A percentile compares a stretch with the other conserved stretches of the same genome.
phyloP scores from a whole-genome alignment of 2,113 vertebrate genomes.

The Ciconia stormi region DNA sequence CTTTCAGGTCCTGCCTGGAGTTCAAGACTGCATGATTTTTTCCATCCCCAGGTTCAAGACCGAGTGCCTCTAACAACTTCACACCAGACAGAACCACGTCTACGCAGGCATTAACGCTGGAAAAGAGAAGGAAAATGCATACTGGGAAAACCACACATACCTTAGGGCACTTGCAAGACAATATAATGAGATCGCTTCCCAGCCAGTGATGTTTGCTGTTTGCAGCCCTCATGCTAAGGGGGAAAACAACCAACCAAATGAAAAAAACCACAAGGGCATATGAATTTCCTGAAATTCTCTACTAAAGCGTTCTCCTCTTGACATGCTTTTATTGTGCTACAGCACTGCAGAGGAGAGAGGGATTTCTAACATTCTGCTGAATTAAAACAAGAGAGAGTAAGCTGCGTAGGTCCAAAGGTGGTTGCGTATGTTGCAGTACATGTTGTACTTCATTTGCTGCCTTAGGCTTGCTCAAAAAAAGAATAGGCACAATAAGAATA shows the following conservation, averaged over 20 bases:
- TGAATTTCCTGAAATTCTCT: neutral
- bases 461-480: neutral
- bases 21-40: conserved; percentile 82
- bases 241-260: neutral
- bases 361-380: neutral
- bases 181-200: neutral
- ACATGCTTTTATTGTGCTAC: neutral
- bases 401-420: neutral
- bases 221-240: neutral
- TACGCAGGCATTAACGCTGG: conserved; percentile 93
- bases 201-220: neutral
- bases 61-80: conserved; percentile 87
- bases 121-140: neutral
- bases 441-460: neutral
- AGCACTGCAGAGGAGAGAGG: neutral
- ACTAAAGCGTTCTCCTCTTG: neutral
- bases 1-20: conserved; percentile 83
- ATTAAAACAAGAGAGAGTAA: neutral
- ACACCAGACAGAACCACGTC: conserved; percentile 94
- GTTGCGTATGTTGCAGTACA: fast-evolving
- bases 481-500: neutral
- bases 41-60: conserved; percentile 77
- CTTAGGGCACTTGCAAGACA: neutral
- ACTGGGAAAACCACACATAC: neutral
- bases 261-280: neutral